These are phyloP conservation scores for Tachina fera DNA, from an alignment of 2,888 invertebrate species.

Conservation along the genomic window DNA sequence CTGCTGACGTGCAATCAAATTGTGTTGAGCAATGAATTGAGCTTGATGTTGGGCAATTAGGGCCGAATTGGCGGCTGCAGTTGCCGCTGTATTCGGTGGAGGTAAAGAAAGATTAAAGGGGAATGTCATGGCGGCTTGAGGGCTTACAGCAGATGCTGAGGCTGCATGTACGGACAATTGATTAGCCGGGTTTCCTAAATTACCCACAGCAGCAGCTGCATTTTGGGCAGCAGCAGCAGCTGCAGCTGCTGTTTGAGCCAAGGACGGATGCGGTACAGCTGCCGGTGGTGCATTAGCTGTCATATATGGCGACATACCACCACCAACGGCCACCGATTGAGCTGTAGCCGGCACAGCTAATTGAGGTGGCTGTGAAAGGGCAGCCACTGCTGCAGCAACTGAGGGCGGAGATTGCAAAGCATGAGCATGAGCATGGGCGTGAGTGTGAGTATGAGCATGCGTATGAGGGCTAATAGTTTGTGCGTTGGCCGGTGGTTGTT, in stretches of 20 bases:
- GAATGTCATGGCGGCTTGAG: constrained; percentile 74
- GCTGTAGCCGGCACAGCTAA: constrained; percentile 73
- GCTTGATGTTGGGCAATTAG: constrained; percentile 85
- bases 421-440: constrained; percentile 72
- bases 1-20: constrained; percentile 87
- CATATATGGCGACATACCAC: constrained; percentile 69
- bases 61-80: constrained; percentile 79
- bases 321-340: constrained; percentile 73
- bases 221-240: constrained; percentile 72
- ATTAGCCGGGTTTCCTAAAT: constrained; percentile 53
- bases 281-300: constrained; percentile 57
- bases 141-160: constrained; percentile 71
- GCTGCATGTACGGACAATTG: constrained; percentile 74
- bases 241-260: constrained; percentile 78
- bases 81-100: constrained; percentile 75
- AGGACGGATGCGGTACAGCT: constrained; percentile 61
- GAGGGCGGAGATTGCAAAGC: constrained; percentile 77
- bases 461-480: constrained; percentile 81
- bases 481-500: constrained; percentile 84
- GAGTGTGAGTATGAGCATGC: constrained; percentile 73
- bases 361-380: constrained; percentile 73
- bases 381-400: constrained; percentile 71
- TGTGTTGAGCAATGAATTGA: constrained; percentile 88
- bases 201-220: constrained; percentile 72
- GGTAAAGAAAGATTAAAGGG: constrained; percentile 81